Base-by-base conservation (phyloP, 23 tunicate genomes). In the Trididemnum nubilum region DNA sequence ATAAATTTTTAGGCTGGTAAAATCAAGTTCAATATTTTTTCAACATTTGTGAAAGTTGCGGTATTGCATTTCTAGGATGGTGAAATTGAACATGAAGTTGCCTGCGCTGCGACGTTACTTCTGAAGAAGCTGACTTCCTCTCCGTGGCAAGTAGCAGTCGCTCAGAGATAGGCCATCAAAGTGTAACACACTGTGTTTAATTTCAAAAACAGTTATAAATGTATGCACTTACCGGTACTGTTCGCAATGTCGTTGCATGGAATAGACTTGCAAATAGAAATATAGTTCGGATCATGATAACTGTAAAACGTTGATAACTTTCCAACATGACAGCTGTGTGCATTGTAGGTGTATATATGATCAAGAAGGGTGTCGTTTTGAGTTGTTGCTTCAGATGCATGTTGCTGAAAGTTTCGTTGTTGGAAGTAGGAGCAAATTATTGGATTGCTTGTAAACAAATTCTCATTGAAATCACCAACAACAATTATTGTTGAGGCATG, bases 381-480 rank as follows among this genome's bases (percentile, higher is more conserved):
- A 22, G 78, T 72, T 33, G 78, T 72, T 34, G 51, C 26, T 22
- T 51, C 19, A 34, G 26, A 34, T 0, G 36, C 7, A 1, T 72
- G 78, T 34, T 72, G 78, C 2, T 72, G 30, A 34, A 33, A 72
- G 1, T 52, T 37, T 33, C n/a, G 30, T 15, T 64, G 12, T 34
- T 34, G 35, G 4, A 33, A 27, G n/a, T 31, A 24, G 1, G 18
- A 21, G 15, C 36, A 33, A 33, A 31, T 36, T 0, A 52, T 35
- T 34, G 51, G 1, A 36, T 36, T 36, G 15, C 36, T 38, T 72
- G 78, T 19, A 1, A 34, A 22, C 22, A 72, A 36, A 34, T 38
- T 36, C 5, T 72, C 54, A 72, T 72, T 72, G 27, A 72, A 72
- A 30, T 72, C 78, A 36, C 78, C 78, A 34, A n/a, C 27, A 21